Evolutionary conservation across 2,888 invertebrate species (phyloP).

Genomic region (Synanthedon andrenaeformis): DNA sequence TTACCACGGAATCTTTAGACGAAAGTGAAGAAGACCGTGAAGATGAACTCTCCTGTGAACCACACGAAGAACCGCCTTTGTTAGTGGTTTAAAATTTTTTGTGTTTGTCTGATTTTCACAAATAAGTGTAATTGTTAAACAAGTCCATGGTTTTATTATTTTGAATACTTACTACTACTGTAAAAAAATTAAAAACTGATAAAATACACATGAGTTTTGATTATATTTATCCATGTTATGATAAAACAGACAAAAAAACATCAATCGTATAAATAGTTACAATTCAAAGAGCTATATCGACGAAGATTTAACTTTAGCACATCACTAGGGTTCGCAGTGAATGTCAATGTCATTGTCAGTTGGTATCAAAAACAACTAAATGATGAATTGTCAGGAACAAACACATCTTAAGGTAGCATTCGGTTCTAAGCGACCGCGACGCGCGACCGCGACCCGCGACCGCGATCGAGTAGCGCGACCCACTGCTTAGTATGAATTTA

Average conservation of each 20-base stretch:
- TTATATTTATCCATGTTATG: neutral
- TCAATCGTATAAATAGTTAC: no score
- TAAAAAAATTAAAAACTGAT: neutral
- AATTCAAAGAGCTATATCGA: no score
- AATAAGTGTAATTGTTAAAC: constrained; percentile 3
- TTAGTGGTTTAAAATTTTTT: neutral
- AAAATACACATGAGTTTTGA: neutral
- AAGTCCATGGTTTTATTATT: neutral
- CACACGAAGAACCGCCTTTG: no score
- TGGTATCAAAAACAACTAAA: constrained; percentile 1
- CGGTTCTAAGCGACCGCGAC: neutral
- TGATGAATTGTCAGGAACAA: constrained; percentile 4
- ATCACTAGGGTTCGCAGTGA: no score
- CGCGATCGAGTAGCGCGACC: neutral
- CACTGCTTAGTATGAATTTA: neutral
- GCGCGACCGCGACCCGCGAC: no score
- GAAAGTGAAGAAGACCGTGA: no score
- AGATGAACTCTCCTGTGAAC: no score
- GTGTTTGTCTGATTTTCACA: constrained; percentile 3
- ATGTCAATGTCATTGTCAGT: no score
- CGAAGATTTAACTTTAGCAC: no score
- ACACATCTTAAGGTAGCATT: constrained; percentile 1
- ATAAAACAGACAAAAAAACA: no score
- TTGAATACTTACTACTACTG: constrained; percentile 1
- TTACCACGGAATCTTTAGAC: no score